Conservation (phyloP, 2,113 vertebrate species). For the Perca fluviatilis region DNA sequence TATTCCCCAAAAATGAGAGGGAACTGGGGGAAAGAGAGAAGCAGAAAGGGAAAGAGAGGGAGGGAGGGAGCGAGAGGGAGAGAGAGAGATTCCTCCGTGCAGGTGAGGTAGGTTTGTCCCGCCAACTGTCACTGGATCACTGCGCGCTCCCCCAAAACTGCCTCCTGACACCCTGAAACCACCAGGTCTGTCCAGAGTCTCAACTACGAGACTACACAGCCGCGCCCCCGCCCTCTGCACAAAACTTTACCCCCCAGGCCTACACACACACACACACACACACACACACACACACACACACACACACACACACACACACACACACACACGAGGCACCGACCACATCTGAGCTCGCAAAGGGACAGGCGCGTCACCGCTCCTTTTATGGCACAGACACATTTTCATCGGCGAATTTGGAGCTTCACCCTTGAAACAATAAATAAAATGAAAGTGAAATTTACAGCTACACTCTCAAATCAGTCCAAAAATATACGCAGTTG, state of each 20-base stretch:
- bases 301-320: constrained; percentile 23
- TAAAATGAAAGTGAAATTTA: constrained; percentile 36
- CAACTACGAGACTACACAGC: constrained; percentile 38
- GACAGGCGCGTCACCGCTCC: constrained; percentile 74
- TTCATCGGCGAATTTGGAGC: constrained; percentile 8
- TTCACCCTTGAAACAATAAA: constrained; percentile 42
- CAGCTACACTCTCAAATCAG: background rate
- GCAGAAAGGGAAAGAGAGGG: background rate
- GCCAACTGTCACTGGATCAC: constrained; percentile 47
- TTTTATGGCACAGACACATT: constrained; percentile 60
- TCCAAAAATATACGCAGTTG: background rate
- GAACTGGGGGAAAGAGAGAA: constrained; percentile 10
- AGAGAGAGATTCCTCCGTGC: constrained; percentile 21
- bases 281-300: constrained; percentile 36
- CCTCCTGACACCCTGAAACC: constrained; percentile 64
- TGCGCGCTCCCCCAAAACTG: constrained; percentile 53
- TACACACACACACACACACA: constrained; percentile 26
- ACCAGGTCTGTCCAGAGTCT: constrained; percentile 62
- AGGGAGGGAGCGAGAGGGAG: background rate
- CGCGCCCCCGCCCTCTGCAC: constrained; percentile 67
- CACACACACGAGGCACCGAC: constrained; percentile 49
- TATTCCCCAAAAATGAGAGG: constrained; percentile 34
- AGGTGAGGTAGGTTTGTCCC: constrained; percentile 64
- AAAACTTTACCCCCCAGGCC: constrained; percentile 65
- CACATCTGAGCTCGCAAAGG: constrained; percentile 74